Evolutionary conservation across 1,140 invertebrate genomes (phyloP).

Genomic region (Drosophila parabipectinata): DNA sequence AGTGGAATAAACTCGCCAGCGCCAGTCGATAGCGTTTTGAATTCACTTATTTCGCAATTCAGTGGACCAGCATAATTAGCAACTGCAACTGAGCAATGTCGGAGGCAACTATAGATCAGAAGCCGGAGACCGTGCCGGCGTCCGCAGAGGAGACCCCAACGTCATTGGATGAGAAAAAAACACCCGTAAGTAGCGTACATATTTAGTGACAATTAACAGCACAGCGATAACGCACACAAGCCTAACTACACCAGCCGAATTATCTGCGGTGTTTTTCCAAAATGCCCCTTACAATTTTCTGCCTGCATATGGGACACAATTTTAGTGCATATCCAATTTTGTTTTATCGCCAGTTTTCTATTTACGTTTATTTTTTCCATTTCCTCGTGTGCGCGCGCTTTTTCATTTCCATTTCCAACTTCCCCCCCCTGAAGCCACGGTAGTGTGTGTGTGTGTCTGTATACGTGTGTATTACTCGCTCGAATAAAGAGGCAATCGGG

Average conservation of each 20-base stretch:
- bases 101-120: slow-evolving; percentile 60
- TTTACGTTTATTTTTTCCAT: slow-evolving; percentile 51
- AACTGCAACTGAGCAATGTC: slow-evolving; percentile 46
- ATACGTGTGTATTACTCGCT: slow-evolving; percentile 56
- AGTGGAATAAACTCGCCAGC: slow-evolving; percentile 52
- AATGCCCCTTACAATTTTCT: slow-evolving; percentile 25
- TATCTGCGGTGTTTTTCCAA: slow-evolving; percentile 76
- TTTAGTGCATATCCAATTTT: slow-evolving; percentile 38
- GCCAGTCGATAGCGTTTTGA: slow-evolving; percentile 43
- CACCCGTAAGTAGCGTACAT: slow-evolving; percentile 66
- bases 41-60: slow-evolving; percentile 60
- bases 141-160: slow-evolving; percentile 44
- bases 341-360: slow-evolving; percentile 47
- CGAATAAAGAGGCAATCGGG: slow-evolving; percentile 39
- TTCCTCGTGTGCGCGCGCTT: slow-evolving; percentile 78
- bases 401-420: slow-evolving; percentile 60
- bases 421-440: slow-evolving; percentile 18
- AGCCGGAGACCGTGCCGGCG: slow-evolving; percentile 57
- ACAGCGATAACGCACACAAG: slow-evolving; percentile 62
- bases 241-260: slow-evolving; percentile 32
- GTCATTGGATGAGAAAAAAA: slow-evolving; percentile 62
- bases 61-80: slow-evolving; percentile 9
- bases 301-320: not conserved
- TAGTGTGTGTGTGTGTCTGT: slow-evolving; percentile 35
- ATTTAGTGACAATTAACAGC: slow-evolving; percentile 66